Evolutionary conservation across 2,888 invertebrate species (phyloP).

Genomic region (Melangyna quadrimaculata): DNA sequence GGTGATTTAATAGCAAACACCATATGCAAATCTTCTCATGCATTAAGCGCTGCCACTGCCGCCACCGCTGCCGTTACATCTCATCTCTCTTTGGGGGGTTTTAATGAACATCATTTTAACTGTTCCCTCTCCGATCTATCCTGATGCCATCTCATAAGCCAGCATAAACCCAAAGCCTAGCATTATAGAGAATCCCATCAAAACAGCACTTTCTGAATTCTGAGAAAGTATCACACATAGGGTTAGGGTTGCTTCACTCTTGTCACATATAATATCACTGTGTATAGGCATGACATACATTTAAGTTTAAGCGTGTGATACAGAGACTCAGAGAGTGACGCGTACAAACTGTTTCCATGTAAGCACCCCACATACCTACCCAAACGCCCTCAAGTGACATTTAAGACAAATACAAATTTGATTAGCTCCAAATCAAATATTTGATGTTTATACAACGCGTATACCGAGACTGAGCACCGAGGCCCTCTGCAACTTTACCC

Average conservation of each 20-base stretch:
- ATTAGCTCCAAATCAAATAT: slow-evolving; percentile 70
- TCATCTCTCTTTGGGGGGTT: slow-evolving; percentile 67
- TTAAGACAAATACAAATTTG: slow-evolving; percentile 70
- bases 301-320: neutral
- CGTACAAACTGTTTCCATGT: slow-evolving; percentile 3
- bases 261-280: slow-evolving; percentile 22
- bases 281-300: slow-evolving; percentile 36
- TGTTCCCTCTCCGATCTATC: slow-evolving; percentile 30
- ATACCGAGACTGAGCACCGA: neutral
- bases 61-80: slow-evolving; percentile 8
- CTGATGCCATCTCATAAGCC: neutral
- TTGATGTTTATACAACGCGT: slow-evolving; percentile 53
- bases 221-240: slow-evolving; percentile 4
- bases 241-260: slow-evolving; percentile 16
- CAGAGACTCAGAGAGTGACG: neutral
- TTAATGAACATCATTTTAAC: slow-evolving; percentile 64
- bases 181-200: neutral
- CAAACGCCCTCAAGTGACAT: slow-evolving; percentile 47
- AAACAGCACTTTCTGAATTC: neutral
- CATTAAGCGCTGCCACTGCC: slow-evolving; percentile 51
- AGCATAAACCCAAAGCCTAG: neutral
- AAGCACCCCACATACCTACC: neutral
- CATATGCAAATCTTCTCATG: slow-evolving; percentile 70
- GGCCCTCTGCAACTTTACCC: neutral
- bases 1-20: slow-evolving; percentile 59